Evolutionary conservation across 37 sponge, comb jelly and placozoan genomes (phyloP), one percentile per base, ranked within the genome.

Genomic region (Halisarca cf. caerulea): DNA sequence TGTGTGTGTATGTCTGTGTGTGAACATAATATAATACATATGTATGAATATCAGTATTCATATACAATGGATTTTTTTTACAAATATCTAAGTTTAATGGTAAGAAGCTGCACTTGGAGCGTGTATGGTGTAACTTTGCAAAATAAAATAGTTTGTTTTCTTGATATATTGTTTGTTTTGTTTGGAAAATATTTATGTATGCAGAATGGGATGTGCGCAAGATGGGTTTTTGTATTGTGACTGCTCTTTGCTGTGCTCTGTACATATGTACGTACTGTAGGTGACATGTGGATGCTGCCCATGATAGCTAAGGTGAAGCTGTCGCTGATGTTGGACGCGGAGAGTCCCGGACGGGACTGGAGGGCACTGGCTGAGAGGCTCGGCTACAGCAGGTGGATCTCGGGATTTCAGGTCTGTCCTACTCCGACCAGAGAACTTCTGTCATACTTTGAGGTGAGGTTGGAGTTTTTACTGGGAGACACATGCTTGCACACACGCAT

Each of bases 341-440:
- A 6, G 61, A 34, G 36, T 2, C 82, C 82, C 11, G 86, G 79
- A 59, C 41, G 39, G 23, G 90, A 86, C 34, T 90, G 90, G 90
- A 86, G 47, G 70, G 84, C 51, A 7, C 82, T 91, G 33, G 80
- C 85, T 30, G 54, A 47, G 18, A 81, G 79, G 37, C 58, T 93
- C 30, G 80, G 69, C 27, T 45, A 90, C 11, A 74, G 44, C 15
- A 54, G 81, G 1, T 68, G 87, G 24, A 64, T 84, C 42, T 42
- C 73, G 36, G 90, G 83, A 17, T 82, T 93, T 18, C 41, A 86
- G 23, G 45, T 81, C 60, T 74, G 85, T 41, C 78, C 88, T 40
- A 89, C 87, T 60, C 94, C 94, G 14, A 90, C 91, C 58, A 85
- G 82, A 44, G 91, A 93, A 6, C 80, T 93, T 18, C 75, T 93